Conservation (phyloP, 2,888 invertebrate genomes). For the Auanema sp. region DNA sequence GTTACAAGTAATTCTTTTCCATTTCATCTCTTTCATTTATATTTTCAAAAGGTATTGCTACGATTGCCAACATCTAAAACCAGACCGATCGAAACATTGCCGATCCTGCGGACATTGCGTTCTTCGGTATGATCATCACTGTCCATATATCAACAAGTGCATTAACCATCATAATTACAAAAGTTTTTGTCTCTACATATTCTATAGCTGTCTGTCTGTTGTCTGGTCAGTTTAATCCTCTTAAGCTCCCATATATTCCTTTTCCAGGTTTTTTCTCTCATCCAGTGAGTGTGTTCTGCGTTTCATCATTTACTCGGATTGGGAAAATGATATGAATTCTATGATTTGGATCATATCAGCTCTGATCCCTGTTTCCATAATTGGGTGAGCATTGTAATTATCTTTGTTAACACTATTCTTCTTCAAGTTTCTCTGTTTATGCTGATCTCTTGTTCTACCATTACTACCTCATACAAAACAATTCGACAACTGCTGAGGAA, state of each 20-base stretch:
- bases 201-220: conserved; percentile 38
- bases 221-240: conserved; percentile 24
- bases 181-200: conserved; percentile 50
- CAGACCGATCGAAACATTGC: conserved; percentile 53
- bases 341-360: conserved; percentile 24
- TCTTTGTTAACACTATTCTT: background rate
- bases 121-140: conserved; percentile 49
- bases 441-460: too few species aligned
- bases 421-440: background rate
- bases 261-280: conserved; percentile 33
- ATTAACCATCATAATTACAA: conserved; percentile 51
- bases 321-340: conserved; percentile 27
- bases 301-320: conserved; percentile 40
- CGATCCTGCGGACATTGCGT: conserved; percentile 51
- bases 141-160: conserved; percentile 56
- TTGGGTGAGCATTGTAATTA: conserved; percentile 18
- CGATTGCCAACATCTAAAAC: conserved; percentile 49
- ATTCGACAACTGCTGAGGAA: conserved; percentile 47
- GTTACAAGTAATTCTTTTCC: too few species aligned
- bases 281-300: conserved; percentile 41
- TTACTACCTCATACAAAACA: too few species aligned
- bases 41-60: conserved; percentile 41
- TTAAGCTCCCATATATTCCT: too few species aligned
- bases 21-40: too few species aligned
- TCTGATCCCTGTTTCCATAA: conserved; percentile 16